A percentile compares a stretch with the other conserved stretches of the same genome.
Evolutionary conservation across 2,797 vertebrate genomes (phyloP).

Genomic region (Gephyroberyx darwinii): DNA sequence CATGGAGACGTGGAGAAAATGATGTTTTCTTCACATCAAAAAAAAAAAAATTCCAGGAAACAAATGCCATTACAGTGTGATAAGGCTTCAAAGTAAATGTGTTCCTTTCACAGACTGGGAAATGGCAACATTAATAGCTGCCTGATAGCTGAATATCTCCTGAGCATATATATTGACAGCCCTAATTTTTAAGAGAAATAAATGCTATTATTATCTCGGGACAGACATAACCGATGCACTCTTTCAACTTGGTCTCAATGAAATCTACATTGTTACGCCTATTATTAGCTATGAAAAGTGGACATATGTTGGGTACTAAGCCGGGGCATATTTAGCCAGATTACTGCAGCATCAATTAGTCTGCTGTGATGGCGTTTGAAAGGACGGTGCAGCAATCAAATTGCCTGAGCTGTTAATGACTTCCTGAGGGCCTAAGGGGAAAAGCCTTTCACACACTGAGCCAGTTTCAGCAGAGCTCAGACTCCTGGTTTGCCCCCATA

Average conservation of each 20-base stretch:
- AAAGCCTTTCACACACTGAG: conserved; percentile 55
- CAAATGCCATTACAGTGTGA: conserved; percentile 42
- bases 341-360: conserved; percentile 71
- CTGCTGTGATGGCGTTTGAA: conserved; percentile 61
- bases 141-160: conserved; percentile 24
- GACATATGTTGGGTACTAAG: conserved; percentile 65
- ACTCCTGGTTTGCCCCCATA: conserved; percentile 28
- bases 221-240: conserved; percentile 30
- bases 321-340: conserved; percentile 65
- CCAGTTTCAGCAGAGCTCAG: conserved; percentile 38
- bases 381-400: conserved; percentile 76
- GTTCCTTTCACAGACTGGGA: conserved; percentile 35
- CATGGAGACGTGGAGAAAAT: conserved; percentile 42
- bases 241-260: conserved; percentile 45
- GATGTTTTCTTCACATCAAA: conserved; percentile 52
- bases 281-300: conserved; percentile 61
- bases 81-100: conserved; percentile 60
- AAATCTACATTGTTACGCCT: conserved; percentile 19
- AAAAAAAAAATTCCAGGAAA: conserved; percentile 61
- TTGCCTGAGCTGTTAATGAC: conserved; percentile 65
- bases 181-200: conserved; percentile 26
- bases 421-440: conserved; percentile 57
- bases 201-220: conserved; percentile 39
- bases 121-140: conserved; percentile 26
- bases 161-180: conserved; percentile 18